Conservation (phyloP, 2,888 invertebrate genomes). For the Oasisia sp. region DNA sequence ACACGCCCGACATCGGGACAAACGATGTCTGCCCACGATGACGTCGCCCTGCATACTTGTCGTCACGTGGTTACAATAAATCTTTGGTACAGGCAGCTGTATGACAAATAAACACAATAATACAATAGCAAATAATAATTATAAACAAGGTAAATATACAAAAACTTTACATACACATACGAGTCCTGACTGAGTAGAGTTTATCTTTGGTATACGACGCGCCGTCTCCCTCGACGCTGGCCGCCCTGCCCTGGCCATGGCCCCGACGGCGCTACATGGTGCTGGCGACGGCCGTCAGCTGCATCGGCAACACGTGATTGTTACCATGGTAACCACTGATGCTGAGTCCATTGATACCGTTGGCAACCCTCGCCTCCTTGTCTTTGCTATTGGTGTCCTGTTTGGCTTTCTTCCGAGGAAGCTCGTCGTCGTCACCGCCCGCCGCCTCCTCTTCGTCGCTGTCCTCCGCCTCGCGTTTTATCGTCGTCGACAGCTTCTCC, state of each 20-base stretch:
- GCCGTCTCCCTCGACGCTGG: not conserved
- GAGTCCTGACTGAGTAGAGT: constrained; percentile 13
- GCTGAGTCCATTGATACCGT: not conserved
- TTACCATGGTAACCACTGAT: not conserved
- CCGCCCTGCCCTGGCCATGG: not conserved
- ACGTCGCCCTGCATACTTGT: not conserved
- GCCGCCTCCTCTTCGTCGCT: not conserved
- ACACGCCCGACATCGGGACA: not conserved
- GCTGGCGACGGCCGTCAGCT: not conserved
- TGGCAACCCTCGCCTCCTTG: constrained; percentile 6
- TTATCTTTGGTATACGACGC: constrained; percentile 1
- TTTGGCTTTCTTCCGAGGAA: constrained; percentile 10
- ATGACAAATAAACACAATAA: constrained; percentile 9
- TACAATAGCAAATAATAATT: not conserved
- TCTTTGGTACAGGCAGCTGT: constrained; percentile 17
- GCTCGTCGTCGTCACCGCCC: not conserved
- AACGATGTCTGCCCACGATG: not conserved
- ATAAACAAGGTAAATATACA: constrained; percentile 17
- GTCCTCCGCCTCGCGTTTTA: not conserved
- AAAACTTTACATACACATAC: not conserved
- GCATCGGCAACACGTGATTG: constrained; percentile 13
- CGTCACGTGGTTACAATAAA: constrained; percentile 5
- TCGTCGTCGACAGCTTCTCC: not conserved
- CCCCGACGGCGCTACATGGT: not conserved
- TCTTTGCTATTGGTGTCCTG: not conserved